phyloP scores from a whole-genome alignment of 2,888 invertebrate genomes.

The Sarcophaga carnaria region DNA sequence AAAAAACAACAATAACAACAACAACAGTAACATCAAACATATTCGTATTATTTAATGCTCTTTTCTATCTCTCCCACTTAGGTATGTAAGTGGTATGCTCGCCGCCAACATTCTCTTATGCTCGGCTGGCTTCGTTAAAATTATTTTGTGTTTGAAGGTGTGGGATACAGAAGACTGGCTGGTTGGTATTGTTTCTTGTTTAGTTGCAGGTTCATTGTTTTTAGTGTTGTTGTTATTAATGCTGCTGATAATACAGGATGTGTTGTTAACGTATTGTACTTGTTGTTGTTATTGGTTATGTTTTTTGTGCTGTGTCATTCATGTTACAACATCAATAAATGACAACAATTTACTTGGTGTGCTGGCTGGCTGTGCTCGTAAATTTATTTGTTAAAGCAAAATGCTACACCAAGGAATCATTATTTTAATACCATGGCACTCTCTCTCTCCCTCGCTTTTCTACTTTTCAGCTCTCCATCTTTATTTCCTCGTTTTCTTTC shows the following conservation, averaged over 20 bases:
- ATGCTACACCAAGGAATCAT: conserved; percentile 41
- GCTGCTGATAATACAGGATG: conserved; percentile 1
- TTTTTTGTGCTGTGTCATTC: neutral
- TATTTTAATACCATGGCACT: conserved; percentile 10
- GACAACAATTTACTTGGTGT: conserved; percentile 42
- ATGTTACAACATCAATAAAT: conserved; percentile 50
- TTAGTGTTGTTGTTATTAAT: conserved; percentile 7
- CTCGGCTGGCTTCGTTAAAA: no score
- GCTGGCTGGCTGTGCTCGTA: conserved; percentile 20
- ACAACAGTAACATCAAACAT: neutral
- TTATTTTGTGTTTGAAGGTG: no score
- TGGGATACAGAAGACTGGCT: no score
- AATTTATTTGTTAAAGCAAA: conserved; percentile 35
- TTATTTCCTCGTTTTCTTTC: neutral
- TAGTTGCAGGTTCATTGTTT: neutral
- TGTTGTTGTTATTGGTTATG: conserved; percentile 23
- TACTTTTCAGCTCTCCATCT: neutral
- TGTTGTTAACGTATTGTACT: neutral
- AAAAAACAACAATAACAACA: neutral
- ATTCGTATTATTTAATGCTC: neutral
- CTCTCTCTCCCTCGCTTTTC: neutral
- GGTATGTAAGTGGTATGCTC: neutral
- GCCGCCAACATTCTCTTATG: no score
- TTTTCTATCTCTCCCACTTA: neutral
- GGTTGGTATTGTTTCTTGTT: no score